Base-by-base conservation (phyloP, 2,113 vertebrate genomes). In the Origma solitaria region DNA sequence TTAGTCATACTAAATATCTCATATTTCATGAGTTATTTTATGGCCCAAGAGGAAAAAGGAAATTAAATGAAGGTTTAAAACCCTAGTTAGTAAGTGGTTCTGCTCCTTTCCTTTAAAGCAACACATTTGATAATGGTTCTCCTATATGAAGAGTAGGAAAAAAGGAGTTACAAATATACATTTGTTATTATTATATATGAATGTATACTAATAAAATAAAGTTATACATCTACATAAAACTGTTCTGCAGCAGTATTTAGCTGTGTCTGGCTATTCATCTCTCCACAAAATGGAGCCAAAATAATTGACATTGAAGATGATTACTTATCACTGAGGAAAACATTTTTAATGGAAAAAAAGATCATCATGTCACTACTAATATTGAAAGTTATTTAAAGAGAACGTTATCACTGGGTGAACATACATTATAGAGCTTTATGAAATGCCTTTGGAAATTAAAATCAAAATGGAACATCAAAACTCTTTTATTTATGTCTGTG, bases 1-100 rank as follows among this genome's bases (percentile, higher is more conserved):
- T 97, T 97, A 97, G 79, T 97, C 73, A 96, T 96, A 86, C 79
- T 95, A 97, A 94, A 95, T 94, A 35, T 90, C 89, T 91, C 57
- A 87, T 95, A 94, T 96, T 93, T 94, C 92, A 89, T 94, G 81
- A 95, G 85, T 93, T 96, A 92, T 92, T 93, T 96, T 95, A 97
- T 84, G 65, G 68, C 92, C 80, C 82, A 96, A 93, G 78, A 94
- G 77, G 77, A 95, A 97, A 73, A 94, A 33, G 40, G 64, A 92
- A 82, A 95, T 90, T 66, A 95, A 95, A 95, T 53, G 62, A 91
- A 92, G 49, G 30, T 18, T 95, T 92, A 92, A 97, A 96, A 94
- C 15, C 47, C 21, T 94, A 62, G 25, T 75, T 86, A 92, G 65
- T 73, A 95, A 76, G 57, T 86, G 77, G 40, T 61, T 61, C 40